Conservation (phyloP, 2,113 vertebrate species). For the Pavo muticus region DNA sequence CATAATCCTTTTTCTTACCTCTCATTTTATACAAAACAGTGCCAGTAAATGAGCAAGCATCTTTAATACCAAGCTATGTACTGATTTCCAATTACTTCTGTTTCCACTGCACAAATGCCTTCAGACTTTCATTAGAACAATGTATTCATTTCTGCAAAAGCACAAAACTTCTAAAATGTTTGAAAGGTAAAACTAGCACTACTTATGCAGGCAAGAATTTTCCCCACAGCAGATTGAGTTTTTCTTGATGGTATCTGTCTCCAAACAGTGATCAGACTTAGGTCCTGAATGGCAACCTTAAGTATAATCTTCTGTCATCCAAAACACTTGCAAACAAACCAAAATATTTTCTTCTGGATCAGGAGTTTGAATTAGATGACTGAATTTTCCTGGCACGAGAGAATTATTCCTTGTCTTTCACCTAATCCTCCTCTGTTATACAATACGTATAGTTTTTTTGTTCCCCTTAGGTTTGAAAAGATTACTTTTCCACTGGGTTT, state of each 20-base stretch:
- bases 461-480: constrained; percentile 44
- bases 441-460: constrained; percentile 48
- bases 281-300: background rate
- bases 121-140: constrained; percentile 1
- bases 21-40: background rate
- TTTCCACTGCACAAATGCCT: constrained; percentile 48
- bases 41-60: constrained; percentile 50
- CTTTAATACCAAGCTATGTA: constrained; percentile 37
- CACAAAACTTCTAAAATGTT: constrained; percentile 7
- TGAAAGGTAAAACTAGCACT: constrained; percentile 26
- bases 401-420: constrained; percentile 64
- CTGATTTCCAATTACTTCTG: constrained; percentile 52
- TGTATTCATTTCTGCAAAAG: constrained; percentile 44
- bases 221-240: background rate
- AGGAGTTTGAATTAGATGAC: constrained; percentile 71
- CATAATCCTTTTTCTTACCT: constrained; percentile 35
- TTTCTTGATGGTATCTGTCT: constrained; percentile 26
- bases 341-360: constrained; percentile 62
- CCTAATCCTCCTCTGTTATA: constrained; percentile 63
- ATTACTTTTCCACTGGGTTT: constrained; percentile 72
- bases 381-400: constrained; percentile 72
- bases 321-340: constrained; percentile 63
- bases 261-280: constrained; percentile 6
- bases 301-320: constrained; percentile 23
- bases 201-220: background rate